A percentile compares a stretch with the other conserved stretches of the same genome.
These are phyloP conservation scores for Cosmia trapezina DNA, from an alignment of 2,888 invertebrate genomes.

Conservation along the genomic window DNA sequence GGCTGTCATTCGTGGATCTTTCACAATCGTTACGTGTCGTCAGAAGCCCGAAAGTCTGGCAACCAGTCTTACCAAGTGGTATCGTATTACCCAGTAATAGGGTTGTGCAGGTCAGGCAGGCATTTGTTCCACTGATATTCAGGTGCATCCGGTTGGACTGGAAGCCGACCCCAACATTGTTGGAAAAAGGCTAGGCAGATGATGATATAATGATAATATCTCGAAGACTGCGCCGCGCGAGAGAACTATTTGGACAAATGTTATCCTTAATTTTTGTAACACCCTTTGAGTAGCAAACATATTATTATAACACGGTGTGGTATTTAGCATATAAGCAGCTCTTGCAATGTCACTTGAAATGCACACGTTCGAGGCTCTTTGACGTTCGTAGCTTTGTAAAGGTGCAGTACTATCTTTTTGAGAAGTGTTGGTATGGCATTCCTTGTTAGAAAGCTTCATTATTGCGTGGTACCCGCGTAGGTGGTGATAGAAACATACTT, in stretches of 20 bases:
- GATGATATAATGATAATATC: background rate
- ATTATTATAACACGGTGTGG: slow-evolving; percentile 27
- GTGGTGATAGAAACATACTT: background rate
- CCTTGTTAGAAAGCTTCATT: slow-evolving; percentile 16
- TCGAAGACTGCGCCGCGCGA: background rate
- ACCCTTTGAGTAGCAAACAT: slow-evolving; percentile 39
- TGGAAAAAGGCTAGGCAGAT: too few relatives aligned
- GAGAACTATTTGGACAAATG: background rate
- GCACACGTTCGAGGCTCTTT: slow-evolving; percentile 53
- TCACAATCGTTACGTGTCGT: too few relatives aligned
- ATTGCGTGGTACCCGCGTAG: slow-evolving; percentile 2
- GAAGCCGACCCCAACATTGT: too few relatives aligned
- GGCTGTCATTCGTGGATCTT: too few relatives aligned
- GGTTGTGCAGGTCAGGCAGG: too few relatives aligned
- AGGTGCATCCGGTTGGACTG: too few relatives aligned
- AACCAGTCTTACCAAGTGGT: too few relatives aligned
- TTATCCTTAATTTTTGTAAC: slow-evolving; percentile 1
- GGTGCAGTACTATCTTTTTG: slow-evolving; percentile 37
- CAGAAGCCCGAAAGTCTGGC: too few relatives aligned
- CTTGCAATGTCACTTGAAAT: slow-evolving; percentile 46
- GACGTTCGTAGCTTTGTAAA: slow-evolving; percentile 49
- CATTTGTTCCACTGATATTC: too few relatives aligned
- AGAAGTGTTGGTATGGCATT: slow-evolving; percentile 17
- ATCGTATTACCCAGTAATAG: too few relatives aligned
- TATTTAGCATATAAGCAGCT: slow-evolving; percentile 49